A percentile compares a stretch with the other conserved stretches of the same genome.
Evolutionary conservation across 2,888 invertebrate species (phyloP).

Genomic region (Acanthococcus lagerstroemiae): DNA sequence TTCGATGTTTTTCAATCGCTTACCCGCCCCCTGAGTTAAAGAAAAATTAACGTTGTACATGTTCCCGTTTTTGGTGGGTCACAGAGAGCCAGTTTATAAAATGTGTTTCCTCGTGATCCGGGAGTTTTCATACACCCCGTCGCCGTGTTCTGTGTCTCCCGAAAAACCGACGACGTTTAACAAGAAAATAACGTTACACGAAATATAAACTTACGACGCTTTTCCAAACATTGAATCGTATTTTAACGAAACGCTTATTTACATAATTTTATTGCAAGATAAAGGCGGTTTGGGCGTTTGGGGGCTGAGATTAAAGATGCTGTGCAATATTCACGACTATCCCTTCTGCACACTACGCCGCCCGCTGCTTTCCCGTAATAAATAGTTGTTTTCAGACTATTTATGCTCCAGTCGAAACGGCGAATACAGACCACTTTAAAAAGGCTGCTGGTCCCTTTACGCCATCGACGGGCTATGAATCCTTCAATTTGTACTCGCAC

Average conservation of each 20-base stretch:
- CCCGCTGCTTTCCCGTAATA: constrained; percentile 23
- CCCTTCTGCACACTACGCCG: neutral
- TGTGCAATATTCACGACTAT: neutral
- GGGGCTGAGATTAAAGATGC: constrained; percentile 24
- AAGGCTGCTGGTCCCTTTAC: constrained; percentile 3
- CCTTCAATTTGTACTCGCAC: constrained; percentile 18
- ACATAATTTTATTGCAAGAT: constrained; percentile 30
- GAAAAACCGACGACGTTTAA: neutral
- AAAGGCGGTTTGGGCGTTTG: constrained; percentile 28
- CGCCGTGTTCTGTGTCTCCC: neutral
- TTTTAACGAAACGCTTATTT: constrained; percentile 24
- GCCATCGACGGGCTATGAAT: constrained; percentile 6
- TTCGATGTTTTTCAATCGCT: too few species aligned
- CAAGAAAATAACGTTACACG: constrained; percentile 11
- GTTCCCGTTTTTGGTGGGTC: too few species aligned
- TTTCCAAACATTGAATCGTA: constrained; percentile 16
- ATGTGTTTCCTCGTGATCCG: neutral
- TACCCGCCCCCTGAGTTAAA: too few species aligned
- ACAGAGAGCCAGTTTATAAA: neutral
- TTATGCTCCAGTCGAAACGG: constrained; percentile 7
- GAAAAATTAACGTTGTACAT: too few species aligned
- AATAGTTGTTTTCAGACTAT: constrained; percentile 29
- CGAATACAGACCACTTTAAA: constrained; percentile 4
- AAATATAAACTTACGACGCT: constrained; percentile 27
- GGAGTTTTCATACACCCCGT: too few species aligned